phyloP scores from a whole-genome alignment of 2,113 vertebrate species.

The Motacilla alba region DNA sequence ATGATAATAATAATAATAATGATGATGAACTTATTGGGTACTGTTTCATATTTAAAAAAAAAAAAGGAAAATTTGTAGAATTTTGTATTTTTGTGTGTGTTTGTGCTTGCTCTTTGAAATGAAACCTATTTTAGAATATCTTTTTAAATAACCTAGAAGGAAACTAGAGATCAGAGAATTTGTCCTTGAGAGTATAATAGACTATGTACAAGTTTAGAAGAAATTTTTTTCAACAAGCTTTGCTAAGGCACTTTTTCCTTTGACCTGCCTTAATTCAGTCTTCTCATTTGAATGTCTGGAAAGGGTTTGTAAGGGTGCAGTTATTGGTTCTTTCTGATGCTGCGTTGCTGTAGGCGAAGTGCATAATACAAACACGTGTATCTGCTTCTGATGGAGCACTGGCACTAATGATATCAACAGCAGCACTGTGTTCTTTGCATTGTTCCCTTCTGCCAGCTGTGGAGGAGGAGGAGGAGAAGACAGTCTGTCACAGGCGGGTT shows the following conservation, averaged over 20 bases:
- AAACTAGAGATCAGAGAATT: background rate
- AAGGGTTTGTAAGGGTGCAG: background rate
- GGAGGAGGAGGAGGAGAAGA: background rate
- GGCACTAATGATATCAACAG: background rate
- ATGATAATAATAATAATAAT: background rate
- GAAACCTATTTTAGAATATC: background rate
- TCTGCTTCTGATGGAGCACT: background rate
- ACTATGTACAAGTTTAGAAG: background rate
- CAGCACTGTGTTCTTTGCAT: background rate
- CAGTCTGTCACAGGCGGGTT: background rate
- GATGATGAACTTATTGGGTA: background rate
- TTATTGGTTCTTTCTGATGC: background rate
- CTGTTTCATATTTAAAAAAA: background rate
- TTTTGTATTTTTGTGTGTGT: background rate
- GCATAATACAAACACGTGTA: background rate
- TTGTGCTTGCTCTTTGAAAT: background rate
- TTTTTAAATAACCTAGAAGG: background rate
- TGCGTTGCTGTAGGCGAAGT: background rate
- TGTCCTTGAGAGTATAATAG: background rate
- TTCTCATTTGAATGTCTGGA: background rate
- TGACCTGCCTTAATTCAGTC: background rate
- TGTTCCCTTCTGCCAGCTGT: background rate
- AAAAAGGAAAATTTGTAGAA: background rate
- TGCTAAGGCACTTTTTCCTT: background rate
- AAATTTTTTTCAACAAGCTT: background rate